Base-by-base conservation (phyloP, 2,113 vertebrate genomes). In the Synodontis membranacea region DNA sequence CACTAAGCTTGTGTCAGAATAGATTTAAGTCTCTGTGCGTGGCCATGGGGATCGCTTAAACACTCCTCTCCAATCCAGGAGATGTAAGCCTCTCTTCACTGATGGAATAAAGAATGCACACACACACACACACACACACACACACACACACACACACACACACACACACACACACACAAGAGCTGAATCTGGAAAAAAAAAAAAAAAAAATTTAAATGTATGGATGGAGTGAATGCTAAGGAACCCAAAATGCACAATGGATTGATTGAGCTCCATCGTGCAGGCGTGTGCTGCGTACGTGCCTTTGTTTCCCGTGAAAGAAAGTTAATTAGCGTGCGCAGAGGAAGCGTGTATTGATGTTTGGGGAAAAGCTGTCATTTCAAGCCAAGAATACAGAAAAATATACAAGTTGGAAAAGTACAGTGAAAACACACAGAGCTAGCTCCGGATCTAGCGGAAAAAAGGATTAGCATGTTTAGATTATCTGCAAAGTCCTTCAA, bases 1-100 rank as follows among this genome's bases (percentile, higher is more conserved):
- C 85, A 60, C 87, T 94, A 93, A 95, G 89, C 92, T 88, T 66
- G 88, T 92, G 90, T 93, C 92, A 91, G 92, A 94, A 94, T 90
- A 92, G 92, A 94, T 93, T 93, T 93, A 91, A 90, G 93, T 92
- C 91, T 89, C 46, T 60, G 89, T 86, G 91, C 86, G 50, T 87
- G 90, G 92, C 91, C 90, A 91, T 72, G 60, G 85, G 80, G 92
- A 93, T 93, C 91, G 91, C 90, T 92, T 92, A 92, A 93, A 92
- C 91, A 91, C 85, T 89, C 86, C 88, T 85, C 86, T 85, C 84
- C 91, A 88, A 93, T 91, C 86, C 87, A 91, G 85, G 92, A 86
- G 88, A 90, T 91, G 90, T 93, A 91, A 93, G 90, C 91, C 52
- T 79, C 31, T 88, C 88, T 92, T 91, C 90, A 88, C 84, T 46